Percentiles rank a stretch among this genome's conserved stretches.
These are phyloP conservation scores for Amphipyra tragopoginis DNA, from an alignment of 2,888 invertebrate genomes.

Conservation along the genomic window DNA sequence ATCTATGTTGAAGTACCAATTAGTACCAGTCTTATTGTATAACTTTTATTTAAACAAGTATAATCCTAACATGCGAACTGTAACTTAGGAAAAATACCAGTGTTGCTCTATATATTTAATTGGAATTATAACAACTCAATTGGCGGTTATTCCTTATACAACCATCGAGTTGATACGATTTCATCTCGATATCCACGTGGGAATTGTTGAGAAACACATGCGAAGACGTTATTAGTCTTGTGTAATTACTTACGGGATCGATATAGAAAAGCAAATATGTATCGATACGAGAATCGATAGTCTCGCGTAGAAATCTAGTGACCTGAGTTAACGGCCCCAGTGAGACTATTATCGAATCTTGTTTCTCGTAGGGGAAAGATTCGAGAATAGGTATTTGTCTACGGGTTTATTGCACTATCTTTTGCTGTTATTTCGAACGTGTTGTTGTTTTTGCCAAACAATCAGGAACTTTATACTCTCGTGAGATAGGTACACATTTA, in stretches of 20 bases:
- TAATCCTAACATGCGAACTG: background rate
- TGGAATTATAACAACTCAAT: constrained; percentile 8
- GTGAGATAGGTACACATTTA: too few relatives aligned
- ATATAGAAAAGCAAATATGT: constrained; percentile 70
- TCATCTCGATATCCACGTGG: constrained; percentile 60
- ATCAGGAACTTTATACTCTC: too few relatives aligned
- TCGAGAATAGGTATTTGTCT: constrained; percentile 69
- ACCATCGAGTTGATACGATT: constrained; percentile 50
- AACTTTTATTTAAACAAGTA: background rate
- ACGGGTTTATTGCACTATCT: constrained; percentile 58
- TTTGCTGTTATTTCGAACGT: constrained; percentile 47
- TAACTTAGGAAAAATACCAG: background rate
- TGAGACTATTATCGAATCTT: constrained; percentile 78
- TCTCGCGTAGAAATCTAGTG: constrained; percentile 76
- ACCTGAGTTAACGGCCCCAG: constrained; percentile 74
- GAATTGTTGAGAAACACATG: constrained; percentile 61
- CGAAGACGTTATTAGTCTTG: constrained; percentile 73
- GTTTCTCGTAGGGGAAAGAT: constrained; percentile 69
- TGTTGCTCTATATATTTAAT: constrained; percentile 6
- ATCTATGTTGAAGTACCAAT: background rate
- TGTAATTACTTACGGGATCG: constrained; percentile 76
- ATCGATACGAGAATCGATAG: constrained; percentile 66
- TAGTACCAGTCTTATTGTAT: background rate
- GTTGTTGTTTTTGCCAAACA: background rate
- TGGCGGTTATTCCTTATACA: constrained; percentile 20